These are phyloP conservation scores for Sciurus vulgaris DNA, from an alignment of 2,797 vertebrate species.

Conservation along the genomic window DNA sequence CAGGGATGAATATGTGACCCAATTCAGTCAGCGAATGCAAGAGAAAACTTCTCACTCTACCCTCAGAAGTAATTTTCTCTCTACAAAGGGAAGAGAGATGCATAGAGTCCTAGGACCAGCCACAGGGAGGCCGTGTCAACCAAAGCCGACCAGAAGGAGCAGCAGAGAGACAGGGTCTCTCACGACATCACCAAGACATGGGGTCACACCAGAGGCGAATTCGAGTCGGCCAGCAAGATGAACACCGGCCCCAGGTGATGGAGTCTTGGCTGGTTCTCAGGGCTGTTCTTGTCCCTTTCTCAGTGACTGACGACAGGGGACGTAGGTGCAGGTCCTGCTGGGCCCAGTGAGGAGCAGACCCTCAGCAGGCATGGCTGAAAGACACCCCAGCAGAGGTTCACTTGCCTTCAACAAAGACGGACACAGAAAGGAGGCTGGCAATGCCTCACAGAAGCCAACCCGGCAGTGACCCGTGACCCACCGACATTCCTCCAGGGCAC, in stretches of 20 bases:
- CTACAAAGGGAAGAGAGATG: neutral
- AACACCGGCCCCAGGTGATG: rapidly evolving
- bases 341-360: neutral
- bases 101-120: neutral
- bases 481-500: no score
- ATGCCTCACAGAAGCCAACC: neutral
- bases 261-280: neutral
- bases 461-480: rapidly evolving
- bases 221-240: neutral
- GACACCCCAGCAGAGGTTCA: neutral
- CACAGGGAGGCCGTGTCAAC: neutral
- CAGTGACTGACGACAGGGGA: neutral
- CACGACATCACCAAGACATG: neutral
- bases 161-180: neutral
- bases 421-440: neutral
- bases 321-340: rapidly evolving
- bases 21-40: neutral
- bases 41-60: neutral
- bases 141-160: neutral
- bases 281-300: neutral
- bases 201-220: neutral
- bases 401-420: neutral
- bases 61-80: neutral
- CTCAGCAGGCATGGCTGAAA: neutral
- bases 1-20: neutral